Evolutionary conservation across 2,113 vertebrate genomes (phyloP).

Genomic region (Oreochromis spilurus): DNA sequence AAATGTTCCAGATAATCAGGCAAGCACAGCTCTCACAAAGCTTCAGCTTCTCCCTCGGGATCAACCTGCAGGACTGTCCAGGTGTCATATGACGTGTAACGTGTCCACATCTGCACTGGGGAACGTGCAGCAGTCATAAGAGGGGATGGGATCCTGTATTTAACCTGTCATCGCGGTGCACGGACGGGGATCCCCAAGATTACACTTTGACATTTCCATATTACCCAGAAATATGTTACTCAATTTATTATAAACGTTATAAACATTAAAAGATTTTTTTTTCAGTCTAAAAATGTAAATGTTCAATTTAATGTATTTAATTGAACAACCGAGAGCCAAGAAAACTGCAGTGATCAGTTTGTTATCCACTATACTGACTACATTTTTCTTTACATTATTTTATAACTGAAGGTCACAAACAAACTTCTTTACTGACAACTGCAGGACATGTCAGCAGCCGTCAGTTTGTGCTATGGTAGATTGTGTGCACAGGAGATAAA

Average conservation of each 20-base stretch:
- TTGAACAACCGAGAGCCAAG: not conserved
- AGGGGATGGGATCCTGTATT: not conserved
- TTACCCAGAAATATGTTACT: not conserved
- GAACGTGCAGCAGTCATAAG: not conserved
- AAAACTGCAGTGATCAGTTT: not conserved
- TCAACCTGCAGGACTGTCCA: not conserved
- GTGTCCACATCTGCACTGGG: not conserved
- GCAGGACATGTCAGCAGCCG: not conserved
- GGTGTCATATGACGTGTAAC: not conserved
- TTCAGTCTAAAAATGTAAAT: not conserved
- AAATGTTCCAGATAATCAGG: not conserved
- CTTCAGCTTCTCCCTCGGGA: not conserved
- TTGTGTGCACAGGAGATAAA: not conserved
- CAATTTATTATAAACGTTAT: not conserved
- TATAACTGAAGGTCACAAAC: not conserved
- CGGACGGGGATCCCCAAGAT: slow-evolving; percentile 41
- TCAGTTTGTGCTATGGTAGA: not conserved
- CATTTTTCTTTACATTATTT: not conserved
- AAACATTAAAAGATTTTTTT: not conserved
- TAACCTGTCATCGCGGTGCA: not conserved
- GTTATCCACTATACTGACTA: not conserved
- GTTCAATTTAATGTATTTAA: not conserved
- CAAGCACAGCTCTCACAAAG: not conserved
- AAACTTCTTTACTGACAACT: not conserved
- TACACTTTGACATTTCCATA: not conserved